Base-by-base conservation (phyloP, 2,797 vertebrate species). In the Danio kyathit region DNA sequence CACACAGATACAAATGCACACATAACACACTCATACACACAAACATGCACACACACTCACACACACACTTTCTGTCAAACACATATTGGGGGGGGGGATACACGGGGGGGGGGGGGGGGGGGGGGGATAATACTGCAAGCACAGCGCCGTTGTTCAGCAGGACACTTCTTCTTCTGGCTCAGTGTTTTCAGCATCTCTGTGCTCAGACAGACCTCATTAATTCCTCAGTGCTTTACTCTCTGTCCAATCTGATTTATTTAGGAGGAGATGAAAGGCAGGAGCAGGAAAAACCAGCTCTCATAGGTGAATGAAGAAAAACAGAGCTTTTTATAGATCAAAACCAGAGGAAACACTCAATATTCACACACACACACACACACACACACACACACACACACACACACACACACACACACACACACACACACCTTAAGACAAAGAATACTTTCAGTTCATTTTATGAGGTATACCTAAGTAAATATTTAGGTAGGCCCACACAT, bases 241-340 rank as follows among this genome's bases (percentile, higher is more conserved):
- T 6, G 48, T 86, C 86, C 83, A 86, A 87, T 87, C 84, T 70
- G 86, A 85, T 86, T 14, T 40, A n/a, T 70, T 80, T 19, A 83
- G 75, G 81, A 43, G 49, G 17, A 70, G 75, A 88, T 83, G 79
- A 86, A 88, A 83, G 72, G 49, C 65, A 38, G 12, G 64, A n/a
- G 73, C 49, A 83, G 65, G 76, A 74, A 75, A 63, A 63, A 66
- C 60, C 76, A 19, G 14, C 49, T 54, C 56, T 46, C 46, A 38
- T 49, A 46, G 51, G n/a, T 41, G 72, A 49, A 74, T 29, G 29
- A 29, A 29, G 29, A 29, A 29, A 14, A 56, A 17, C n/a, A 48
- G 12, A 44, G 12, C 19, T 73, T 76, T 74, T 63, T 6, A 57
- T 46, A 66, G 43, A 74, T 75, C 76, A 74, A 78, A 79, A 79